Percentiles rank a stretch among this genome's conserved stretches.
Evolutionary conservation across 2,888 invertebrate species (phyloP).

Genomic region (Hypena proboscidalis): DNA sequence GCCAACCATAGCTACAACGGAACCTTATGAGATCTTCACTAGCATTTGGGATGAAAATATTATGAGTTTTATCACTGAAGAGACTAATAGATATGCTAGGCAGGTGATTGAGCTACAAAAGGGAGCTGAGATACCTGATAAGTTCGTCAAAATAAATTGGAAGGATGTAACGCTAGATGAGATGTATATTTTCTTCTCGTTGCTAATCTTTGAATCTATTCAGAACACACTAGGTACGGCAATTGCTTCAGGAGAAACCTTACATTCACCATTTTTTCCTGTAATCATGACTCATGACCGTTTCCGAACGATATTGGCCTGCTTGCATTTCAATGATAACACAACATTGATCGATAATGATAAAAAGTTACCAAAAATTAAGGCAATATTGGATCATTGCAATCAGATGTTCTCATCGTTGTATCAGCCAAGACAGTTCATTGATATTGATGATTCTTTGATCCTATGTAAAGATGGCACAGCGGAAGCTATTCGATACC

Average conservation of each 20-base stretch:
- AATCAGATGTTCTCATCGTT: conserved; percentile 2
- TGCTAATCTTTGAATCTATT: neutral
- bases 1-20: neutral
- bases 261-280: neutral
- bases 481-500: neutral
- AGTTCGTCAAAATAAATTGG: neutral
- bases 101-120: neutral
- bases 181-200: neutral
- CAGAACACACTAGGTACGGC: too few species aligned
- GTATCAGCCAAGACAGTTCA: conserved; percentile 5
- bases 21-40: conserved; percentile 6
- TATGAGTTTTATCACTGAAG: conserved; percentile 3
- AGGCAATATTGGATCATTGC: conserved; percentile 7
- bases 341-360: neutral
- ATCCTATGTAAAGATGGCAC: neutral
- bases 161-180: conserved; percentile 3
- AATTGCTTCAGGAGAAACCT: too few species aligned
- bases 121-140: neutral
- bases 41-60: conserved; percentile 7
- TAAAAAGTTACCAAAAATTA: neutral
- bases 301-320: neutral
- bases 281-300: conserved; percentile 1
- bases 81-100: conserved; percentile 8
- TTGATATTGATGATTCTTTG: conserved; percentile 3
- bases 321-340: conserved; percentile 8